Conservation (phyloP, 1,140 invertebrate species). For the Phenacoccus solenopsis region DNA sequence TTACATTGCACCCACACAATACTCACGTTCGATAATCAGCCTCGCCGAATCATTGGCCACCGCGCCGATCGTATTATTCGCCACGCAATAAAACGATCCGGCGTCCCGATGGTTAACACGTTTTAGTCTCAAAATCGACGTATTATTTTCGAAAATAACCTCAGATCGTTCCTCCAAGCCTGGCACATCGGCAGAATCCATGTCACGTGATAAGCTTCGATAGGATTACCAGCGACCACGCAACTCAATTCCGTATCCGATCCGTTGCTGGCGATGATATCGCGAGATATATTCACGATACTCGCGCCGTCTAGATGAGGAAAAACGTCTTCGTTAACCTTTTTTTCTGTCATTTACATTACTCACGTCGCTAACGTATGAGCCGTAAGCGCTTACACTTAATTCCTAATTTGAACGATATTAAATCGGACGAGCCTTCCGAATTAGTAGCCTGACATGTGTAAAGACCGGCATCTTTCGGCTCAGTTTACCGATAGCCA, state of each 20-base stretch:
- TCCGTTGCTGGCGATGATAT: constrained; percentile 60
- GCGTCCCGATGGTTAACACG: constrained; percentile 68
- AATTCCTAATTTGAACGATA: constrained; percentile 66
- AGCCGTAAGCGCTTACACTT: constrained; percentile 64
- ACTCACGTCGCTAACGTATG: background rate
- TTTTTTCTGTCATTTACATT: background rate
- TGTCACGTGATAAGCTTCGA: constrained; percentile 64
- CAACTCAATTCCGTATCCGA: constrained; percentile 79
- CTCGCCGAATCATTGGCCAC: constrained; percentile 43
- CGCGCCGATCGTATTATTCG: constrained; percentile 82
- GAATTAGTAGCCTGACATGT: constrained; percentile 74
- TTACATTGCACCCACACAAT: background rate
- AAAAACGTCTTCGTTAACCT: background rate
- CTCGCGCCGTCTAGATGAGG: constrained; percentile 58
- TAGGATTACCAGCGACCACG: constrained; percentile 74
- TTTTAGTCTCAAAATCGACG: constrained; percentile 65
- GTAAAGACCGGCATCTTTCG: constrained; percentile 75
- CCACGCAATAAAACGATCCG: constrained; percentile 77
- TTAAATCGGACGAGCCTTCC: constrained; percentile 66
- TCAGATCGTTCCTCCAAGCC: constrained; percentile 48
- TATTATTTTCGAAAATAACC: constrained; percentile 57
- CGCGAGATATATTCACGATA: constrained; percentile 61
- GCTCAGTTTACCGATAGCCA: constrained; percentile 69
- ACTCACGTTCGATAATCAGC: constrained; percentile 73
- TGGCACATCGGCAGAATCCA: constrained; percentile 62